Base-by-base conservation (phyloP, 2,888 invertebrate genomes). In the Drosophila cognata region DNA sequence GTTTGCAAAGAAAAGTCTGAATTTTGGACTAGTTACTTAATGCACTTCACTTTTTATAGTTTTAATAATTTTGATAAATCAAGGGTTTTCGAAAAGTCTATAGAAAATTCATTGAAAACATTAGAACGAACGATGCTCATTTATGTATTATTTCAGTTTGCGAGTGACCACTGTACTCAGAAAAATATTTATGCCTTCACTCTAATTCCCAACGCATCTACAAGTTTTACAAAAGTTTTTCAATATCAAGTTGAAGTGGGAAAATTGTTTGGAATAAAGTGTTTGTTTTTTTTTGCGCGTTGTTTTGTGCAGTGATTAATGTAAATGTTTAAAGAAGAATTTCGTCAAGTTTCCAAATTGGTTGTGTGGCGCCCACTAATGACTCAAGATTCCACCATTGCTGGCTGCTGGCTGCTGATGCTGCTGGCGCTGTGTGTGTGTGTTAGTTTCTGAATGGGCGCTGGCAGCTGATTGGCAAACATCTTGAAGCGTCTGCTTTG, bases 401-500 rank as follows among this genome's bases (percentile, higher is more conserved):
- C 29, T 69, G 83, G 71, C 46, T 59, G 77, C 29, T 73, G 84
- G 84, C 43, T 25, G 67, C 63, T 16, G 64, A 28, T 62, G 65
- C 65, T n/a, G 70, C 60, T 68, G 74, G 43, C 69, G 62, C 43
- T 64, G 72, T 77, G 67, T 79, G 77, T 75, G 59, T 79, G 82
- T 88, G 87, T 86, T 87, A 86, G 86, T 86, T 77, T 82, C 85
- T 82, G 84, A 81, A 67, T 83, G 65, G 70, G 70, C 71, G 85
- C 83, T 70, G 76, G 86, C 88, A 76, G 89, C 89, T 77, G 89
- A 67, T 74, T 88, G 90, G 91, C 91, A 93, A 91, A 92, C 87
- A 88, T 93, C 92, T 91, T 91, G 92, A 92, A 93, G 93, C 92
- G 91, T 93, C 93, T 93, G 92, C 90, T 84, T 68, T 57, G 52